These are phyloP conservation scores for Hexactinellida sp. DNA, from an alignment of 37 sponge, comb jelly and placozoan species.

Conservation along the genomic window DNA sequence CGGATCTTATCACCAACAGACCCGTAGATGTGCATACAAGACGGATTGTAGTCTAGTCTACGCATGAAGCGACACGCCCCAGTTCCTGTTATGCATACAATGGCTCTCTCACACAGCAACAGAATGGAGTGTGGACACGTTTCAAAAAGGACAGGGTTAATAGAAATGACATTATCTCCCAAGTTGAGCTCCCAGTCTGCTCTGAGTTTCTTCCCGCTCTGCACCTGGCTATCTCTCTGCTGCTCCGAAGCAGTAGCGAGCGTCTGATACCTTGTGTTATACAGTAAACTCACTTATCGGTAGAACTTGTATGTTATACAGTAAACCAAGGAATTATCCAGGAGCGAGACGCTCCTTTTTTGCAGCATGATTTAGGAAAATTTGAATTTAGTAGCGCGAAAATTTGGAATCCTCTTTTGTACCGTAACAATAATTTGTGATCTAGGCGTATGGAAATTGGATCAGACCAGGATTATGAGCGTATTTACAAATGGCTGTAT, in stretches of 20 bases:
- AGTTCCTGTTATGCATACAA: conserved; percentile 54
- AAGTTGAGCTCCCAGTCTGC: conserved; percentile 55
- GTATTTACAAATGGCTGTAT: too few species aligned
- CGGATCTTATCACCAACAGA: conserved; percentile 9
- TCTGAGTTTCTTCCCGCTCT: conserved; percentile 24
- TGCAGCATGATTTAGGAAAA: too few species aligned
- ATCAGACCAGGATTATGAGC: too few species aligned
- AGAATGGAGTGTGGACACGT: conserved; percentile 23
- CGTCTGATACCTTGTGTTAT: conserved; percentile 25
- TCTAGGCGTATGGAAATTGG: too few species aligned
- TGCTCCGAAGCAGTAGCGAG: conserved; percentile 20
- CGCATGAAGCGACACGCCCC: conserved; percentile 55
- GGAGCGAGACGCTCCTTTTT: too few species aligned
- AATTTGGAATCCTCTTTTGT: too few species aligned
- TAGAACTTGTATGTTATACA: too few species aligned
- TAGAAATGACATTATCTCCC: conserved; percentile 52
- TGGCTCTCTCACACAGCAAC: conserved; percentile 40
- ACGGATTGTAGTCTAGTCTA: conserved; percentile 46
- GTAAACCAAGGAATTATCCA: too few species aligned
- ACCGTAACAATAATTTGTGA: too few species aligned
- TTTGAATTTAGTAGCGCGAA: too few species aligned
- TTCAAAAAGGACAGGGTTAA: conserved; percentile 16
- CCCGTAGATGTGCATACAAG: conserved; percentile 14
- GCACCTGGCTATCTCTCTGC: conserved; percentile 17
- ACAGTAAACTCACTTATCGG: not conserved